Evolutionary conservation across 2,888 invertebrate species (phyloP).

Genomic region (Myopa tessellatipennis): DNA sequence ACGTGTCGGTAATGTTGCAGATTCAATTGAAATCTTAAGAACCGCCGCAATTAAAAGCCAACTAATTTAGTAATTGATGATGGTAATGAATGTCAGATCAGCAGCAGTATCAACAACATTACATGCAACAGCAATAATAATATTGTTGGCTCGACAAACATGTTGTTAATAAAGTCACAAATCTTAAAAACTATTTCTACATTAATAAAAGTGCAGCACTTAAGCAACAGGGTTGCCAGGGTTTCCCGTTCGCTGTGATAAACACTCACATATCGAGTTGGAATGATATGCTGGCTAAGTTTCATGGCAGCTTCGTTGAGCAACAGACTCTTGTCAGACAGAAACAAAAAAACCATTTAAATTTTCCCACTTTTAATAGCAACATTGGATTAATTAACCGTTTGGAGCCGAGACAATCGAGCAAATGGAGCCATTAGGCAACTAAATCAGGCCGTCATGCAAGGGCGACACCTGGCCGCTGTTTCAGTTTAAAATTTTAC

Average conservation of each 20-base stretch:
- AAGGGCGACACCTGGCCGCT: constrained; percentile 2
- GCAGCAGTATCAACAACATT: background rate
- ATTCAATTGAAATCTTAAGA: constrained; percentile 24
- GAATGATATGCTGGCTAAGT: too few species aligned
- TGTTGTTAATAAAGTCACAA: constrained; percentile 18
- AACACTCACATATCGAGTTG: too few species aligned
- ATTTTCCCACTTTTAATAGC: background rate
- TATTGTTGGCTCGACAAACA: background rate
- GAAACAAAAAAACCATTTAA: background rate
- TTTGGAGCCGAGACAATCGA: background rate
- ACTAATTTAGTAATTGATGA: constrained; percentile 32
- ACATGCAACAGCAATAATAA: background rate
- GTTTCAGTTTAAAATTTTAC: background rate
- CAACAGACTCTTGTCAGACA: background rate
- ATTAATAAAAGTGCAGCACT: constrained; percentile 3
- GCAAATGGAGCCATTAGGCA: background rate
- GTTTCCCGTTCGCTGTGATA: too few species aligned
- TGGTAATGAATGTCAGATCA: constrained; percentile 22
- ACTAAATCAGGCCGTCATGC: background rate
- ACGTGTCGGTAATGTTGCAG: constrained; percentile 27
- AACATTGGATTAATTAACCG: background rate
- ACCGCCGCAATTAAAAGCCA: constrained; percentile 20
- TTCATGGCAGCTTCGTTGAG: background rate
- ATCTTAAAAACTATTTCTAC: constrained; percentile 15
- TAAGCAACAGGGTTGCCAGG: too few species aligned